Evolutionary conservation across 2,888 invertebrate genomes (phyloP).

Genomic region (Brachyptera risi): DNA sequence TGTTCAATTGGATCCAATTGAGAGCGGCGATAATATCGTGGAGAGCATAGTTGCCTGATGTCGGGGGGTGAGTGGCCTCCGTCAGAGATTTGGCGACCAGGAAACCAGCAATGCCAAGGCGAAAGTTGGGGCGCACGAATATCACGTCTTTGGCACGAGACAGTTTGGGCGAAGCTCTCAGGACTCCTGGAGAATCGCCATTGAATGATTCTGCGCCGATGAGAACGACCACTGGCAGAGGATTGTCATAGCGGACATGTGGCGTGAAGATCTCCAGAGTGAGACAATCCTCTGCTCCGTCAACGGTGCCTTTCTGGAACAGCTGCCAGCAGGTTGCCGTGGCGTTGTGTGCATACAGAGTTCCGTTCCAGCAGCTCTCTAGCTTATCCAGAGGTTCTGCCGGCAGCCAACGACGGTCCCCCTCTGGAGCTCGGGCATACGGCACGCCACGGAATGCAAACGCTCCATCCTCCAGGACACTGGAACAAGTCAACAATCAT

Average conservation of each 20-base stretch:
- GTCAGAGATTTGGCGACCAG: constrained; percentile 68
- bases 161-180: constrained; percentile 67
- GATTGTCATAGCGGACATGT: constrained; percentile 59
- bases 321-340: constrained; percentile 68
- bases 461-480: constrained; percentile 69
- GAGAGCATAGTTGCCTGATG: constrained; percentile 82
- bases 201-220: constrained; percentile 75
- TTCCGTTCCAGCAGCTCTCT: constrained; percentile 76
- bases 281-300: constrained; percentile 77
- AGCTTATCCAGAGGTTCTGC: constrained; percentile 63
- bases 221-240: constrained; percentile 76
- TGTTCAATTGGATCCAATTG: constrained; percentile 77
- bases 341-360: constrained; percentile 58
- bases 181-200: constrained; percentile 68
- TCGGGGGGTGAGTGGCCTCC: constrained; percentile 63
- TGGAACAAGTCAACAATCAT: constrained; percentile 43
- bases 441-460: constrained; percentile 80
- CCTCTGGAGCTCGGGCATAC: constrained; percentile 70
- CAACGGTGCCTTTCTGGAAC: constrained; percentile 58
- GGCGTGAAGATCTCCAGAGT: constrained; percentile 81
- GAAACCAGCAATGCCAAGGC: constrained; percentile 76
- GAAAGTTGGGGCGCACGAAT: constrained; percentile 82
- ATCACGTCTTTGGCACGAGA: constrained; percentile 75
- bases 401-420: constrained; percentile 63
- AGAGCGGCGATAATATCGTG: constrained; percentile 74